phyloP scores from a whole-genome alignment of 92 coral and sea anemone species.

The Parazoanthus darwini region DNA sequence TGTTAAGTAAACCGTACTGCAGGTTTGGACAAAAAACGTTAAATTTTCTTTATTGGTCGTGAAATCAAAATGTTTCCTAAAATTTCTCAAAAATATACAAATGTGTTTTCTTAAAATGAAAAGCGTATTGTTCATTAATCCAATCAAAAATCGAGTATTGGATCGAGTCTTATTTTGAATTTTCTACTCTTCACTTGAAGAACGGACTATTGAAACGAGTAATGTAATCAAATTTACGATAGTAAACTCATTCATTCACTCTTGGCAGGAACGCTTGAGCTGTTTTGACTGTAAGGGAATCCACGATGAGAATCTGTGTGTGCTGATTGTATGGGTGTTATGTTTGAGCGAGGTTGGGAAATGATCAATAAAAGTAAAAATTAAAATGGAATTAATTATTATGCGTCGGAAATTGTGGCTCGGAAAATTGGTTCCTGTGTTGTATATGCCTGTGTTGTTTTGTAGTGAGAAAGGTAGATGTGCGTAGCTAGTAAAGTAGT shows the following conservation, averaged over 20 bases:
- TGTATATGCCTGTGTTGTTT: not conserved
- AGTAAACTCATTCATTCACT: too few relatives aligned
- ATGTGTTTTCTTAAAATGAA: not conserved
- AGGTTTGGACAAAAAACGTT: not conserved
- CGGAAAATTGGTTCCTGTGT: slow-evolving; percentile 12
- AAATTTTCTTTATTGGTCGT: not conserved
- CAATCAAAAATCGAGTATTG: slow-evolving; percentile 1
- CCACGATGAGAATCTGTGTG: slow-evolving; percentile 13
- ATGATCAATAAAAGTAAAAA: not conserved
- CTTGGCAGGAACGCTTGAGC: too few relatives aligned
- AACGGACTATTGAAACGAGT: not conserved
- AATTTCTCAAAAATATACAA: not conserved
- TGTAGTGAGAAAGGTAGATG: not conserved
- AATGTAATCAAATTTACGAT: too few relatives aligned
- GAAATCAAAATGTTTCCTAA: slow-evolving; percentile 11
- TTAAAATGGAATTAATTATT: not conserved
- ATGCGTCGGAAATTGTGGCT: slow-evolving; percentile 10
- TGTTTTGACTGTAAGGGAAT: not conserved
- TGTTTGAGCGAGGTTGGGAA: not conserved
- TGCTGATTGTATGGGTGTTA: not conserved
- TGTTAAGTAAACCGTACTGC: too few relatives aligned
- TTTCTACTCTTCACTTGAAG: slow-evolving; percentile 16
- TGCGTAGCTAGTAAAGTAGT: too few relatives aligned
- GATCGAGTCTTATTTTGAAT: slow-evolving; percentile 3
- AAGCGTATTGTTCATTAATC: slow-evolving; percentile 5